Conservation (phyloP, 2,888 invertebrate genomes). For the Dascillus cervinus region DNA sequence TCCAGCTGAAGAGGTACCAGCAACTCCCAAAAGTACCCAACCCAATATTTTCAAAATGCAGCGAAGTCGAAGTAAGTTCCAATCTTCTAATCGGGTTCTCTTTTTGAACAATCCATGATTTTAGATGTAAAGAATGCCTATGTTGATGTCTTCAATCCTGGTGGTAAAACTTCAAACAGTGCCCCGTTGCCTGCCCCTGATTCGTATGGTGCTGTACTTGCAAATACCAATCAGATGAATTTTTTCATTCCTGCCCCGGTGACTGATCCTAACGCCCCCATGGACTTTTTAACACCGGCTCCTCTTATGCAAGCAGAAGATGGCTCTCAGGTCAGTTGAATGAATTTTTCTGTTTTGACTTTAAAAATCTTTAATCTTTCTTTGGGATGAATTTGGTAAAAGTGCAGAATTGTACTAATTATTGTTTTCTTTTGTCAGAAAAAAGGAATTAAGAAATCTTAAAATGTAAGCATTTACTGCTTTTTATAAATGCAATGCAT, state of each 20-base stretch:
- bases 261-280: conserved; percentile 48
- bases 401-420: neutral
- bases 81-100: neutral
- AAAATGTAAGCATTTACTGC: conserved; percentile 20
- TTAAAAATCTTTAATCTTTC: neutral
- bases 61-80: conserved; percentile 63
- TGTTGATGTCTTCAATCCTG: conserved; percentile 82
- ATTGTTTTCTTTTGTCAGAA: conserved; percentile 16
- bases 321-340: conserved; percentile 30
- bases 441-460: conserved; percentile 30
- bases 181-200: conserved; percentile 37
- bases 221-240: conserved; percentile 39
- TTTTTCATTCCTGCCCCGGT: conserved; percentile 52
- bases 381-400: neutral
- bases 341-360: too few species aligned
- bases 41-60: conserved; percentile 76
- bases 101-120: conserved; percentile 20
- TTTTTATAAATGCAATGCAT: conserved; percentile 1
- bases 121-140: conserved; percentile 77
- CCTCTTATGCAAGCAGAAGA: conserved; percentile 20
- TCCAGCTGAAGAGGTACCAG: conserved; percentile 11
- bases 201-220: conserved; percentile 16
- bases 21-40: conserved; percentile 28
- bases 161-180: conserved; percentile 41
- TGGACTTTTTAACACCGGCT: conserved; percentile 48